These are phyloP conservation scores for Collichthys lucidus DNA, from an alignment of 2,113 vertebrate species.

Conservation along the genomic window DNA sequence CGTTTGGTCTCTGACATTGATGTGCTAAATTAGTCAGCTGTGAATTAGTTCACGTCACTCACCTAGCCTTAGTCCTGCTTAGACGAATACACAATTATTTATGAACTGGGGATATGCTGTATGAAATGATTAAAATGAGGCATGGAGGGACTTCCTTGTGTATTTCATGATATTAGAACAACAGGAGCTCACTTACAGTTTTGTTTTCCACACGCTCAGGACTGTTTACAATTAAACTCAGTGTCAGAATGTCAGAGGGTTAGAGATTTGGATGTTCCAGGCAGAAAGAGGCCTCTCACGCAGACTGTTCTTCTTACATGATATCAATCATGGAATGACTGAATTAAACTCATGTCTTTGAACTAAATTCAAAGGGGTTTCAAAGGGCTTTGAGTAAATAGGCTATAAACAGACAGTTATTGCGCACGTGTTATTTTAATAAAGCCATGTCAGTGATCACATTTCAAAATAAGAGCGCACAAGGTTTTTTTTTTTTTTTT, in stretches of 20 bases:
- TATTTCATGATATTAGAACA: neutral
- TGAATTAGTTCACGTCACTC: conserved; percentile 44
- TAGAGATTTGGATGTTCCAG: neutral
- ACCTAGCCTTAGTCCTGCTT: conserved; percentile 8
- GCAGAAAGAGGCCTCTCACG: neutral
- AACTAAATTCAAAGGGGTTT: neutral
- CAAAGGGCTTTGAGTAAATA: neutral
- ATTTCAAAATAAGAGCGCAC: neutral
- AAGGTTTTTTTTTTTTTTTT: neutral
- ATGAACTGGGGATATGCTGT: neutral
- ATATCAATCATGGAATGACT: neutral
- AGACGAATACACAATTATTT: conserved; percentile 35
- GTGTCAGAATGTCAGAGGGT: neutral
- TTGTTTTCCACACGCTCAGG: neutral
- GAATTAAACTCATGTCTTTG: no score
- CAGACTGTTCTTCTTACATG: neutral
- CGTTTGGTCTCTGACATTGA: conserved; percentile 49
- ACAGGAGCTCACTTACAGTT: neutral
- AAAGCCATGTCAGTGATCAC: neutral
- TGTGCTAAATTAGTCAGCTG: conserved; percentile 53
- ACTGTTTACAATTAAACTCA: neutral
- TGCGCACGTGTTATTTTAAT: neutral
- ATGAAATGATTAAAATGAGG: neutral
- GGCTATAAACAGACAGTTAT: neutral
- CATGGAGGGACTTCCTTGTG: conserved; percentile 7